A percentile compares a stretch with the other conserved stretches of the same genome.
These are phyloP conservation scores for Muscina levida DNA, from an alignment of 2,888 invertebrate species.

Conservation along the genomic window DNA sequence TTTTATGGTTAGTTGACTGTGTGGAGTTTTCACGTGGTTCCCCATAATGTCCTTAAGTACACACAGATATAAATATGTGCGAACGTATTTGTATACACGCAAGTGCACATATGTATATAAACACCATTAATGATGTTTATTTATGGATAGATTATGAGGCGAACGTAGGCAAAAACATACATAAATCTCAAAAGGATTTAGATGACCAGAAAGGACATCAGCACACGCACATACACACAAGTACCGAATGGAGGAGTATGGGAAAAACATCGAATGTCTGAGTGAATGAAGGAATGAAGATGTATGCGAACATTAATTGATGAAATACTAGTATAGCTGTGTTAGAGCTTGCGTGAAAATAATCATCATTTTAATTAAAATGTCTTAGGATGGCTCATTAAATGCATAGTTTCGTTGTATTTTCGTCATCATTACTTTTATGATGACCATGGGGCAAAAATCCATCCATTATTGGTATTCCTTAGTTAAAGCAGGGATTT, in stretches of 20 bases:
- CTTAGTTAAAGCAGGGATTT: constrained; percentile 51
- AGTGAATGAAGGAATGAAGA: constrained; percentile 51
- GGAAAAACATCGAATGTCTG: constrained; percentile 4
- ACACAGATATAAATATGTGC: constrained; percentile 3
- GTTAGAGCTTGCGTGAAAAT: constrained; percentile 7
- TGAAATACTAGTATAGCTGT: constrained; percentile 35
- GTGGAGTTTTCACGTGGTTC: constrained; percentile 17
- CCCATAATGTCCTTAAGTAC: constrained; percentile 18
- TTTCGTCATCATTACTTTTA: constrained; percentile 22
- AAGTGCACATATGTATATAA: not conserved
- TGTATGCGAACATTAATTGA: constrained; percentile 57
- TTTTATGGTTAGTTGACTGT: constrained; percentile 34
- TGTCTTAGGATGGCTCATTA: constrained; percentile 47
- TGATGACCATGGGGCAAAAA: not conserved
- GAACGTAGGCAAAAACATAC: constrained; percentile 58
- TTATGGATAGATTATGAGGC: constrained; percentile 59
- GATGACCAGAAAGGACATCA: constrained; percentile 49
- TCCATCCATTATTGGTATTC: constrained; percentile 27
- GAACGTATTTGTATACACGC: no score
- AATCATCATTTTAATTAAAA: constrained; percentile 62
- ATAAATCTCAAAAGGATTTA: constrained; percentile 76
- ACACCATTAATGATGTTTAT: constrained; percentile 57
- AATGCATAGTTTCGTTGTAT: constrained; percentile 36
- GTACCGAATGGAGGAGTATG: not conserved
- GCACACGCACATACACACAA: constrained; percentile 40